A percentile compares a stretch with the other conserved stretches of the same genome.
Conservation (phyloP, 2,888 invertebrate species). For the Eugnorisma glareosa region DNA sequence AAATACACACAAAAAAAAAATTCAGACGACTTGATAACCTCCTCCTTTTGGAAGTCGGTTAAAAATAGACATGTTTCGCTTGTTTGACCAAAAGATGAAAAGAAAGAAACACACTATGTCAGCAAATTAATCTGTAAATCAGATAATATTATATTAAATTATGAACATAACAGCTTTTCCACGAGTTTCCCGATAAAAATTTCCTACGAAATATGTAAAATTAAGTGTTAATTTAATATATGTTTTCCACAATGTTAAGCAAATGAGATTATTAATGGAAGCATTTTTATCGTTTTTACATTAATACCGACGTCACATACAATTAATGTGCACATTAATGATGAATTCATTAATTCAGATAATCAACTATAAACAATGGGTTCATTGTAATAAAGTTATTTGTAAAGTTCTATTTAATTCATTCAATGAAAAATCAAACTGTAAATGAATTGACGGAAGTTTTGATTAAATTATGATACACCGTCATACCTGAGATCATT, state of each 20-base stretch:
- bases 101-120: slow-evolving; percentile 1
- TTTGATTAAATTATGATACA: background rate
- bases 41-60: no score
- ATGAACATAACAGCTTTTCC: background rate
- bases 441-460: background rate
- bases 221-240: slow-evolving; percentile 27
- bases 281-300: slow-evolving; percentile 35
- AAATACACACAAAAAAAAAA: no score
- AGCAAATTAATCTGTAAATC: background rate
- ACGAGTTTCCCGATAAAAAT: background rate
- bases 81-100: background rate
- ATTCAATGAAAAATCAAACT: background rate
- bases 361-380: background rate
- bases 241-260: slow-evolving; percentile 3
- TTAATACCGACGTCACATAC: slow-evolving; percentile 2
- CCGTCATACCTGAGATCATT: background rate
- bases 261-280: slow-evolving; percentile 31
- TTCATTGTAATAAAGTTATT: slow-evolving; percentile 17
- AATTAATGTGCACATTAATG: slow-evolving; percentile 12
- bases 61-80: background rate
- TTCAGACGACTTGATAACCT: no score
- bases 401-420: background rate
- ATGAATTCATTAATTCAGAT: slow-evolving; percentile 18
- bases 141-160: background rate
- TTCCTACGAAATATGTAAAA: slow-evolving; percentile 5